Conservation (phyloP, 2,113 vertebrate species). For the Sceloporus tristichus region DNA sequence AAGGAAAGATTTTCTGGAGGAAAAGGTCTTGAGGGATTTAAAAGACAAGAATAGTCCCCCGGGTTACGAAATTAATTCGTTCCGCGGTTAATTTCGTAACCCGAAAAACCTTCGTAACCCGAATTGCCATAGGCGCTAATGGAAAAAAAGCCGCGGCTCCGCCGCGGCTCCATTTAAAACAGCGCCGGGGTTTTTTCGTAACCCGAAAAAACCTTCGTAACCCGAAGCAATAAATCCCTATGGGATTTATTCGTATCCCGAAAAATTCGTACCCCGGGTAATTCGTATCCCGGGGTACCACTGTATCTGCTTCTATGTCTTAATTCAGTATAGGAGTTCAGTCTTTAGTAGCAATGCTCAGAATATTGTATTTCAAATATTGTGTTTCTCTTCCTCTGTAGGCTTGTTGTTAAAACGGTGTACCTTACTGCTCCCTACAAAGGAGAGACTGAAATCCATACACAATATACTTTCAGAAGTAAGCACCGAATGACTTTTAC, state of each 20-base stretch:
- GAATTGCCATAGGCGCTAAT: no score
- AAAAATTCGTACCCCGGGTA: no score
- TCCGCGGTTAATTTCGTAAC: no score
- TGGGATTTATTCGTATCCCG: no score
- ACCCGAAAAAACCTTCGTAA: no score
- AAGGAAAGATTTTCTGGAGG: background rate
- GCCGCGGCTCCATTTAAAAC: no score
- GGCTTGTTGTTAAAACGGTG: conserved; percentile 92
- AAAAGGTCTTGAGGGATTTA: background rate
- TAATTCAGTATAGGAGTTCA: background rate
- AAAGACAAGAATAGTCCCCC: background rate
- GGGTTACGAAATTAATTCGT: no score
- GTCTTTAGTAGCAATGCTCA: background rate
- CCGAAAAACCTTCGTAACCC: no score
- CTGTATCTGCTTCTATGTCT: background rate
- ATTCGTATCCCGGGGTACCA: no score
- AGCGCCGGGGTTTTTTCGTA: no score
- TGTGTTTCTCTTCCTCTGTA: conserved; percentile 63
- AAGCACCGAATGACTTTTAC: conserved; percentile 48
- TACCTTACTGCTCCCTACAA: conserved; percentile 88
- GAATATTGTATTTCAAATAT: background rate
- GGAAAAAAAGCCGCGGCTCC: no score
- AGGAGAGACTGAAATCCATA: conserved; percentile 87
- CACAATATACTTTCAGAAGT: conserved; percentile 85
- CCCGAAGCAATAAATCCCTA: no score